Base-by-base conservation (phyloP, 2,113 vertebrate genomes). In the Eurystomus gularis region DNA sequence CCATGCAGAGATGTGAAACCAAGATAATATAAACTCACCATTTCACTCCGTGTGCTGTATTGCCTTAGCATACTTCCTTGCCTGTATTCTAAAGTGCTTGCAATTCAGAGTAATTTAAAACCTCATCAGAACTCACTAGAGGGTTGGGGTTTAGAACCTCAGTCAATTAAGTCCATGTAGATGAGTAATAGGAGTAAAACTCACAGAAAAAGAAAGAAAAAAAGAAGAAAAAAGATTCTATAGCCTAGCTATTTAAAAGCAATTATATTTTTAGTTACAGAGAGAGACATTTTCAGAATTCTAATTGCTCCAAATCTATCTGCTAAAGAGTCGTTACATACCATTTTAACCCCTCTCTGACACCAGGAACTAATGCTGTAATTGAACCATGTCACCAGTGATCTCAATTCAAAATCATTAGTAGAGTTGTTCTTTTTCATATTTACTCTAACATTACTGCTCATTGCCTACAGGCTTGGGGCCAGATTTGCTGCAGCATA, bases 241-340 rank as follows among this genome's bases (percentile, higher is more conserved):
- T 73, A 96, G 90, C 39, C 49, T 73, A 95, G 95, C 95, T 91
- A 94, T 97, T 97, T 93, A 97, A 97, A 95, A 94, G 96, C 83
- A 95, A 97, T 98, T 98, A 96, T 96, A 97, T 94, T 97, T 98
- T 97, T 97, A 97, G 95, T 97, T 97, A 97, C 86, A 96, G 10
- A 51, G 93, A 95, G 95, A 96, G 96, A 96, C 79, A 96, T 96
- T 96, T 97, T 93, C 95, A 97, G 95, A 81, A 76, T 87, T 96
- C 90, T 98, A 98, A 98, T 97, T 98, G 97, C 96, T 97, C 92
- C 90, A 97, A 96, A 97, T 96, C 90, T 97, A 79, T 97, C 97
- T 97, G 83, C 92, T 96, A 79, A 97, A 94, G 91, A 97, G 95
- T 96, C 96, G 93, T 97, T 97, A 94, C 87, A 94, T 89, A 96